A percentile compares a stretch with the other conserved stretches of the same genome.
Evolutionary conservation across 2,888 invertebrate genomes (phyloP).

Genomic region (Pollenia labialis): DNA sequence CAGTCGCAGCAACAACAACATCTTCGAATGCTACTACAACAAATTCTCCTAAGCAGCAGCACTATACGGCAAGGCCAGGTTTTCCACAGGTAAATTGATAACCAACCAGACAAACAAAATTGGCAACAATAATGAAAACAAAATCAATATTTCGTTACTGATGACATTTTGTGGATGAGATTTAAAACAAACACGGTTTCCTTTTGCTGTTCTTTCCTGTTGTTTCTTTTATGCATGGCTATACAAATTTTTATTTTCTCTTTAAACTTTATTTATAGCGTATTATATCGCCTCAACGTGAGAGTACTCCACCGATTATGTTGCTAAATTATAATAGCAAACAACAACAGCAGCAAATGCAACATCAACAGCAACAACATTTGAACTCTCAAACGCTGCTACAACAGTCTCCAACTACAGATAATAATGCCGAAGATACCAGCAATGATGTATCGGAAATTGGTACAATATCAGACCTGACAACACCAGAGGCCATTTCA

Average conservation of each 20-base stretch:
- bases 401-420: conserved; percentile 77
- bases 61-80: conserved; percentile 92
- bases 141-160: conserved; percentile 66
- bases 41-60: conserved; percentile 87
- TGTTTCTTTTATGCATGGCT: background rate
- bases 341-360: conserved; percentile 72
- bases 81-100: conserved; percentile 89
- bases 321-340: conserved; percentile 76
- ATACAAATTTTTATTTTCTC: background rate
- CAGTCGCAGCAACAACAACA: conserved; percentile 80
- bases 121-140: conserved; percentile 50
- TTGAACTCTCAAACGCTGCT: conserved; percentile 68
- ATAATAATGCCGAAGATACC: conserved; percentile 84
- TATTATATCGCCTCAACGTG: conserved; percentile 82
- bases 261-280: conserved; percentile 76
- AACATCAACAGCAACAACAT: conserved; percentile 74
- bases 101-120: conserved; percentile 51
- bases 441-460: conserved; percentile 84
- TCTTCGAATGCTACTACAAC: conserved; percentile 41
- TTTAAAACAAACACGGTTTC: conserved; percentile 59
- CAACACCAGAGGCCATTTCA: conserved; percentile 82
- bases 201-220: conserved; percentile 28
- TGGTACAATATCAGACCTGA: conserved; percentile 83
- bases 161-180: conserved; percentile 57
- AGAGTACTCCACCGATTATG: conserved; percentile 79